These are phyloP conservation scores for Morinoia aosen DNA, from an alignment of 2,888 invertebrate species.

Conservation along the genomic window DNA sequence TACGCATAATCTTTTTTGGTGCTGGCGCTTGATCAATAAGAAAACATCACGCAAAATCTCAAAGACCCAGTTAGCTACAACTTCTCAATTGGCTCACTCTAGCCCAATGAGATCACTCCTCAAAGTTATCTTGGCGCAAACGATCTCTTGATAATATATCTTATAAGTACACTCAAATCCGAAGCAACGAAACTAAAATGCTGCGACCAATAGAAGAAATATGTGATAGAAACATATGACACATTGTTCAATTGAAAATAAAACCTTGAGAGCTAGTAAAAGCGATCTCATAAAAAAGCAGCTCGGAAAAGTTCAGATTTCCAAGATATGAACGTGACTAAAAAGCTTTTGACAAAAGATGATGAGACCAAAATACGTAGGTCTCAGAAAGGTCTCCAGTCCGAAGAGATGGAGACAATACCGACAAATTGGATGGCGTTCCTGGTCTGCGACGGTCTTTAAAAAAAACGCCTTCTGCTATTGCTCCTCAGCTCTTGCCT, in stretches of 20 bases:
- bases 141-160: too few species aligned
- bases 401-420: slow-evolving; percentile 26
- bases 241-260: neutral
- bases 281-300: neutral
- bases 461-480: neutral
- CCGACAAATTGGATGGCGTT: slow-evolving; percentile 21
- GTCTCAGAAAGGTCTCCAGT: neutral
- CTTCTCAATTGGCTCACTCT: too few species aligned
- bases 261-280: neutral
- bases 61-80: too few species aligned
- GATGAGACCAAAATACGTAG: neutral
- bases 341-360: neutral
- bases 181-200: neutral
- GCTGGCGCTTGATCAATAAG: too few species aligned
- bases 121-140: too few species aligned
- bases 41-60: too few species aligned
- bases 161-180: too few species aligned
- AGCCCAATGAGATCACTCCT: too few species aligned
- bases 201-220: neutral
- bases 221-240: neutral
- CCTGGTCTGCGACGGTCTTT: neutral
- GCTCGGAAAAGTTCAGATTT: neutral
- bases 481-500: neutral
- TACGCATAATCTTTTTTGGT: too few species aligned
- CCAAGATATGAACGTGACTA: neutral